A percentile compares a stretch with the other conserved stretches of the same genome.
These are phyloP conservation scores for Maniola hyperantus DNA, from an alignment of 2,888 invertebrate species.

Conservation along the genomic window DNA sequence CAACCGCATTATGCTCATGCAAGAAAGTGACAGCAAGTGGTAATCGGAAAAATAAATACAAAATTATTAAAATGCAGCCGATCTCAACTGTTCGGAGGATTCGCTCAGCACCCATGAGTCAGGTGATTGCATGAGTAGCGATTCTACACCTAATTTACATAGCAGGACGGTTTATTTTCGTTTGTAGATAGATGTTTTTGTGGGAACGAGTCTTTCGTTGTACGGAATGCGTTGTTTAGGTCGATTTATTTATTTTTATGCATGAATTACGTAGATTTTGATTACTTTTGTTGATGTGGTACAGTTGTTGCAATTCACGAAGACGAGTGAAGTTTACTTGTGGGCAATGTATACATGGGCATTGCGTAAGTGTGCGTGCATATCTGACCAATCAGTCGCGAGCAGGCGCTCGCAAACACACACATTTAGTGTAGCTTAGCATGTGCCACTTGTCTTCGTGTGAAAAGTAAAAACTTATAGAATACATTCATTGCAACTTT, in stretches of 20 bases:
- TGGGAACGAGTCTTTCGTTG: not conserved
- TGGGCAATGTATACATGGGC: too few species aligned
- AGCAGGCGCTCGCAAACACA: too few species aligned
- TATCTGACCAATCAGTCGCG: too few species aligned
- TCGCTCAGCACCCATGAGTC: slow-evolving; percentile 91
- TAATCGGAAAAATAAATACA: slow-evolving; percentile 22
- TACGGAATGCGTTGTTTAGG: not conserved
- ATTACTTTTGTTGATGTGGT: not conserved
- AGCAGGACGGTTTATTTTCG: slow-evolving; percentile 10
- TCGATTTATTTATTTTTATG: not conserved
- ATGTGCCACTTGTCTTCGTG: too few species aligned
- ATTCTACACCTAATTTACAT: slow-evolving; percentile 11
- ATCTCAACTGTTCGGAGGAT: slow-evolving; percentile 91
- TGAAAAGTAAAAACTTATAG: too few species aligned
- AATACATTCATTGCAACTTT: too few species aligned
- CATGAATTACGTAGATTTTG: slow-evolving; percentile 5
- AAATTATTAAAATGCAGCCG: slow-evolving; percentile 81
- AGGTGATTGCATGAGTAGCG: slow-evolving; percentile 83
- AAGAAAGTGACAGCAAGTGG: too few species aligned
- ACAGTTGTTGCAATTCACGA: too few species aligned
- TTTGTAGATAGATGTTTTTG: slow-evolving; percentile 13
- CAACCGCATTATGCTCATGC: too few species aligned
- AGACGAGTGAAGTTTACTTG: too few species aligned
- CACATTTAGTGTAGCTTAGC: too few species aligned
- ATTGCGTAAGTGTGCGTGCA: too few species aligned